phyloP scores from a whole-genome alignment of 2,888 invertebrate genomes.

The Xestobium rufovillosum region DNA sequence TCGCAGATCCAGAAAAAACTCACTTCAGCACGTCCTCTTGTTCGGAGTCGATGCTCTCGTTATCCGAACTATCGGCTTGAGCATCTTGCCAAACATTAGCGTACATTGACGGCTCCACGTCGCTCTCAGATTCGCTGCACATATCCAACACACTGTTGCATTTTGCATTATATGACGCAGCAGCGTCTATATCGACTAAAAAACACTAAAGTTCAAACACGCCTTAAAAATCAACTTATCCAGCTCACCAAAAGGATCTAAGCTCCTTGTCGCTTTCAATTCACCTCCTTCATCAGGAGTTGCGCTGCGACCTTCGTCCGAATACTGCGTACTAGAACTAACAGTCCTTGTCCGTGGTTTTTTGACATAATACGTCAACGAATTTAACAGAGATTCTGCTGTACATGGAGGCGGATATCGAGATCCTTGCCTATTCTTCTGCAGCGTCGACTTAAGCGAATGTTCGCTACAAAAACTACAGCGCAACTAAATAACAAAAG shows the following conservation, averaged over 20 bases:
- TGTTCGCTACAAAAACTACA: constrained; percentile 62
- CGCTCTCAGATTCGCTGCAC: constrained; percentile 68
- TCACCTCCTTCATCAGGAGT: constrained; percentile 45
- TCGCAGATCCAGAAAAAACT: constrained; percentile 25
- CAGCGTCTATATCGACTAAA: constrained; percentile 49
- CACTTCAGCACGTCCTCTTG: constrained; percentile 71
- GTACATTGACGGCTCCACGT: constrained; percentile 57
- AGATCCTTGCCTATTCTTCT: constrained; percentile 53
- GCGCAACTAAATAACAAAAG: neutral
- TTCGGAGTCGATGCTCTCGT: constrained; percentile 70
- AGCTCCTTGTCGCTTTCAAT: constrained; percentile 39
- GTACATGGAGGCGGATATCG: constrained; percentile 57
- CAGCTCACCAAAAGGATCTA: constrained; percentile 55
- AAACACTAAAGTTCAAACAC: constrained; percentile 20
- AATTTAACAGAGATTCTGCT: constrained; percentile 58
- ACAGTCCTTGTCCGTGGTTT: constrained; percentile 31
- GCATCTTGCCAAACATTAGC: constrained; percentile 56
- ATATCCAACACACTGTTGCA: constrained; percentile 58
- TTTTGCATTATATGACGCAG: constrained; percentile 44
- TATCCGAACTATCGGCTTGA: constrained; percentile 64
- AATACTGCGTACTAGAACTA: constrained; percentile 30
- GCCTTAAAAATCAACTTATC: constrained; percentile 2
- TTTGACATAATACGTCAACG: constrained; percentile 57
- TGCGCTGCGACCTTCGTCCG: constrained; percentile 32
- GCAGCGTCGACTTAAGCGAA: constrained; percentile 55